Percentiles rank a stretch among this genome's conserved stretches.
phyloP scores from a whole-genome alignment of 2,888 invertebrate genomes.

The Eupithecia abbreviata region DNA sequence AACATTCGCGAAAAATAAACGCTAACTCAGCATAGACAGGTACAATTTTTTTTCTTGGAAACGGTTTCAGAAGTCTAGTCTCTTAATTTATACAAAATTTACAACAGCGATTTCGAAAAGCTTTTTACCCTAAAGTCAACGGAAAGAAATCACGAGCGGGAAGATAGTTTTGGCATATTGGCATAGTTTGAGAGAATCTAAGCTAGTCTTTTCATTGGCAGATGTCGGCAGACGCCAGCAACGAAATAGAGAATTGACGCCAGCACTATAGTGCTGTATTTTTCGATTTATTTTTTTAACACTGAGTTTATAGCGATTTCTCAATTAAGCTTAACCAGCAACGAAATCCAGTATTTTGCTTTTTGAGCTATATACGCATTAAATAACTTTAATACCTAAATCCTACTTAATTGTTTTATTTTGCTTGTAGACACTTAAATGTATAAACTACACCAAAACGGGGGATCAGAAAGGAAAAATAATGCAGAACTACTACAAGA shows the following conservation, averaged over 20 bases:
- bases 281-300: neutral
- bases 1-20: no score
- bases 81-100: no score
- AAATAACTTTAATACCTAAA: no score
- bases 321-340: neutral
- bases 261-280: neutral
- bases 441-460: neutral
- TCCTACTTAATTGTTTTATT: neutral
- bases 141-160: no score
- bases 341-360: neutral
- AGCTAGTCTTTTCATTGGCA: neutral
- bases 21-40: no score
- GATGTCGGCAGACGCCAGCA: neutral
- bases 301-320: neutral
- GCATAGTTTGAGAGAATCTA: neutral
- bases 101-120: no score
- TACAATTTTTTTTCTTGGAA: no score
- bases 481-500: neutral
- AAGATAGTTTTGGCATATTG: neutral
- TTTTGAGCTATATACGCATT: neutral
- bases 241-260: neutral
- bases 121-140: no score
- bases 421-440: neutral
- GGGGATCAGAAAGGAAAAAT: neutral
- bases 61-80: no score